Conservation (phyloP, 2,113 vertebrate genomes). For the Hippotragus niger region DNA sequence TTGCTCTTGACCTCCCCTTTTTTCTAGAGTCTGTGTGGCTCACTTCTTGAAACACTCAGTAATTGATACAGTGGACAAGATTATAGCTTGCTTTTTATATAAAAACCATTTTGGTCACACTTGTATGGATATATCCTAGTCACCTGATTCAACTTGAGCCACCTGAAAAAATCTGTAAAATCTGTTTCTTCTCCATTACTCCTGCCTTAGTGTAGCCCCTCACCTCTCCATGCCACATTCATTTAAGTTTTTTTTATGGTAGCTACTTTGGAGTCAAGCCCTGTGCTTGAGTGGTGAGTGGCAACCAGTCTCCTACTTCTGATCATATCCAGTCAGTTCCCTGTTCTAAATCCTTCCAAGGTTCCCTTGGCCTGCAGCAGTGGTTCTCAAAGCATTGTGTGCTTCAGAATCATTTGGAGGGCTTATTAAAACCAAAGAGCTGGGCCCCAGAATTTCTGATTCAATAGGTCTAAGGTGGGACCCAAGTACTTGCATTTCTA, state of each 20-base stretch:
- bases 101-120: background rate
- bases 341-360: background rate
- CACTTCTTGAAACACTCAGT: background rate
- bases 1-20: background rate
- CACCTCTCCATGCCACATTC: background rate
- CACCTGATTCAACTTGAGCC: background rate
- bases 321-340: background rate
- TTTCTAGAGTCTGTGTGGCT: background rate
- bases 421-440: background rate
- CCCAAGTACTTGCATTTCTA: slow-evolving; percentile 13
- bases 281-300: background rate
- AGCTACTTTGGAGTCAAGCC: background rate
- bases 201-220: background rate
- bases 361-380: background rate
- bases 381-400: background rate
- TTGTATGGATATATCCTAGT: background rate
- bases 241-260: background rate
- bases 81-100: background rate
- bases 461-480: background rate
- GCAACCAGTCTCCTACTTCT: background rate
- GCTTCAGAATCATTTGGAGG: background rate
- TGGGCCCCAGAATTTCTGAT: background rate
- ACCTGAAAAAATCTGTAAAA: slow-evolving; percentile 20
- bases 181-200: slow-evolving; percentile 21
- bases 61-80: background rate